These are phyloP conservation scores for Macrostomum lignano DNA, from an alignment of 1,140 invertebrate genomes.

Conservation along the genomic window DNA sequence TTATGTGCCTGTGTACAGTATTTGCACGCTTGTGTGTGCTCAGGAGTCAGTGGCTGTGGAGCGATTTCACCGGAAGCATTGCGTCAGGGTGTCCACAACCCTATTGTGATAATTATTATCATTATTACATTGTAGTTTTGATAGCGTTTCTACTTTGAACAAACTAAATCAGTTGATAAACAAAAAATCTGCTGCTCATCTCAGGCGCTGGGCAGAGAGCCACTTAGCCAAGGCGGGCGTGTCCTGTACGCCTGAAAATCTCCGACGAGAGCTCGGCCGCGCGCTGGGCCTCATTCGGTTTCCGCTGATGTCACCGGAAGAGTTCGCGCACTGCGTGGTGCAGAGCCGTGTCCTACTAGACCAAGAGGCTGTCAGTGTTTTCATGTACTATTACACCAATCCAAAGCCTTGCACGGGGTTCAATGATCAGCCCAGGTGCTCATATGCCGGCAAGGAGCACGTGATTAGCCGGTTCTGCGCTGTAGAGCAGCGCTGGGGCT, in stretches of 20 bases:
- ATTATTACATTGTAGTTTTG: too few relatives aligned
- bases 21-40: too few relatives aligned
- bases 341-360: slow-evolving; percentile 40
- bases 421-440: slow-evolving; percentile 41
- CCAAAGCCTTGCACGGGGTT: slow-evolving; percentile 42
- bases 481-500: slow-evolving; percentile 54
- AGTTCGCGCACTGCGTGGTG: slow-evolving; percentile 51
- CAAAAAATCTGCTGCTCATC: too few relatives aligned
- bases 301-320: slow-evolving; percentile 55
- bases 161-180: too few relatives aligned
- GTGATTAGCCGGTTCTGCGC: slow-evolving; percentile 49
- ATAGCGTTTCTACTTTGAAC: too few relatives aligned
- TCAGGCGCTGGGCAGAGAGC: slow-evolving; percentile 43
- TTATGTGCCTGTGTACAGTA: too few relatives aligned
- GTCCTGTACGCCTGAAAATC: slow-evolving; percentile 39
- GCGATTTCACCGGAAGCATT: too few relatives aligned
- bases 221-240: slow-evolving; percentile 42
- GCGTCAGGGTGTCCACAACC: too few relatives aligned
- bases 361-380: slow-evolving; percentile 43
- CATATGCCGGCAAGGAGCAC: slow-evolving; percentile 51
- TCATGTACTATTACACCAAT: slow-evolving; percentile 52
- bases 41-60: too few relatives aligned
- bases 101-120: too few relatives aligned
- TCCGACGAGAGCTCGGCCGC: slow-evolving; percentile 37
- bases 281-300: slow-evolving; percentile 47